Evolutionary conservation across 2,888 invertebrate species (phyloP).

Genomic region (Ischnus inquisitorius): DNA sequence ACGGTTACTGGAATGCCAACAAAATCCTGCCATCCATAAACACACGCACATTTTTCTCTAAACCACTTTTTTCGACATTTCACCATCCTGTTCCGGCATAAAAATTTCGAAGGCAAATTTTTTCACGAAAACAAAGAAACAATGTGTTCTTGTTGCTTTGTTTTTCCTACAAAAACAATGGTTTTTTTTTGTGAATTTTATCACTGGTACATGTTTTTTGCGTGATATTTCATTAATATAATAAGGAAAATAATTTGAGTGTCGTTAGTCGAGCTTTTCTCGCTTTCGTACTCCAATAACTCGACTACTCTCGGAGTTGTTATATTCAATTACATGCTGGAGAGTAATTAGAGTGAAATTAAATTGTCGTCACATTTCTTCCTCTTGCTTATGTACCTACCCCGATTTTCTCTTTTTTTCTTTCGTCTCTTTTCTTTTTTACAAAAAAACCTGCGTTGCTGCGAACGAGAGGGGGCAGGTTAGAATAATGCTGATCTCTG

Average conservation of each 20-base stretch:
- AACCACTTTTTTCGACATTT: too few relatives aligned
- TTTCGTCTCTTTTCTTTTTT: neutral
- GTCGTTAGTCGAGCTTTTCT: constrained; percentile 36
- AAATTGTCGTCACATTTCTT: constrained; percentile 27
- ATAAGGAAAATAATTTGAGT: constrained; percentile 33
- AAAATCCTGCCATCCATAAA: too few relatives aligned
- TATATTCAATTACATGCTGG: constrained; percentile 46
- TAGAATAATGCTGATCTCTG: constrained; percentile 52
- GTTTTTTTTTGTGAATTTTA: neutral
- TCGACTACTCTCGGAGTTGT: constrained; percentile 33
- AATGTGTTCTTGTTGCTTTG: too few relatives aligned
- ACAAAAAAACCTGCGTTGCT: neutral
- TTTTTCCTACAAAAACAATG: neutral
- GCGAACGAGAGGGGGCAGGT: neutral
- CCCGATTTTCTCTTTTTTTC: neutral
- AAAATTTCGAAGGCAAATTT: too few relatives aligned
- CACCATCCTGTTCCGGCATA: too few relatives aligned
- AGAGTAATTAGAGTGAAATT: constrained; percentile 39
- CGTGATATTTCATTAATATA: constrained; percentile 6
- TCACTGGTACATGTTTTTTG: neutral
- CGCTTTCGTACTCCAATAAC: neutral
- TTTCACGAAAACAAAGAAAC: too few relatives aligned
- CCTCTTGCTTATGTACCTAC: constrained; percentile 16
- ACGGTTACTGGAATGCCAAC: too few relatives aligned
- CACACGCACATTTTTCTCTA: too few relatives aligned